Percentiles rank a stretch among this genome's conserved stretches.
phyloP scores from a whole-genome alignment of 1,140 invertebrate species.

The Brachionus sp. region DNA sequence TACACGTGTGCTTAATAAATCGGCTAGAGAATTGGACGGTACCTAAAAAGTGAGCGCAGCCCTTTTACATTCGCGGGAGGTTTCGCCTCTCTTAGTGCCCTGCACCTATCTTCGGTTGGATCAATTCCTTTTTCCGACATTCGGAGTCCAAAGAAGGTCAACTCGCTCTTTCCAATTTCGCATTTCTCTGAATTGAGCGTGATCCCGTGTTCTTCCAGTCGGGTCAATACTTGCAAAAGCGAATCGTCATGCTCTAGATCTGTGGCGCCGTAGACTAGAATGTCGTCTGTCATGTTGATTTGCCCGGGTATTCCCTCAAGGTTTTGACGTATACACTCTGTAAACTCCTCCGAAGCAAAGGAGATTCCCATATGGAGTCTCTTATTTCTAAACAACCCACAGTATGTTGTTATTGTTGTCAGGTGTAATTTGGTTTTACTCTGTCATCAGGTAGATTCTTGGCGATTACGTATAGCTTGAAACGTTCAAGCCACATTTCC shows the following conservation, averaged over 20 bases:
- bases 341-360: constrained; percentile 48
- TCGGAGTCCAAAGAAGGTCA: constrained; percentile 54
- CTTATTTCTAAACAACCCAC: constrained; percentile 54
- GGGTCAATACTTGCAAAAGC: constrained; percentile 47
- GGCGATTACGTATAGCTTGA: too few relatives aligned
- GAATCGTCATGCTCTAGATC: constrained; percentile 48
- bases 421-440: too few relatives aligned
- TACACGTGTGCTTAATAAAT: too few relatives aligned
- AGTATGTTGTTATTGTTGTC: constrained; percentile 60
- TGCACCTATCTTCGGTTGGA: constrained; percentile 44
- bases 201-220: constrained; percentile 49
- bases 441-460: too few relatives aligned
- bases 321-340: constrained; percentile 46
- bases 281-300: constrained; percentile 49
- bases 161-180: constrained; percentile 50
- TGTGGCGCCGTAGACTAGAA: constrained; percentile 48
- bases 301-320: constrained; percentile 43
- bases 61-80: constrained; percentile 35
- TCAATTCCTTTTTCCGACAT: constrained; percentile 46
- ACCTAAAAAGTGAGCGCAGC: constrained; percentile 45
- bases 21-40: too few relatives aligned
- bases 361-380: constrained; percentile 58
- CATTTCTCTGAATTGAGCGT: constrained; percentile 55
- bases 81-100: constrained; percentile 42
- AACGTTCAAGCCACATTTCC: neutral